Conservation (phyloP, 2,113 vertebrate species). For the Melanerpes formicivorus region DNA sequence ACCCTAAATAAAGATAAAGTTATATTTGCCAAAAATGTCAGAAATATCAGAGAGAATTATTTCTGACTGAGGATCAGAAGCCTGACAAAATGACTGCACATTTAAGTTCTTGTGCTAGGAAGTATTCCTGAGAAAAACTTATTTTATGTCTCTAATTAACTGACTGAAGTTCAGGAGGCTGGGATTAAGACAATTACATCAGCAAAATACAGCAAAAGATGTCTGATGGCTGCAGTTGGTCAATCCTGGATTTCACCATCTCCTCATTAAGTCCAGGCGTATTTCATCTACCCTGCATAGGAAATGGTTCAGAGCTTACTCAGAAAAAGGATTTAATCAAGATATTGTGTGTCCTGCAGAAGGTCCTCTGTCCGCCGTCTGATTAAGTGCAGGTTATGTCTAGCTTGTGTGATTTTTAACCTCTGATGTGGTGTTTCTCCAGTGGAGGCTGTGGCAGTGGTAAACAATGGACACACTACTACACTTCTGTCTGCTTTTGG, state of each 20-base stretch:
- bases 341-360: neutral
- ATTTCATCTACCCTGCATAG: neutral
- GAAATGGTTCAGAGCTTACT: slow-evolving; percentile 38
- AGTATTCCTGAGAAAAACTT: neutral
- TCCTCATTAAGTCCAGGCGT: neutral
- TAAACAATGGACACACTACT: neutral
- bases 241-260: neutral
- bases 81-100: neutral
- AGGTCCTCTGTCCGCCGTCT: neutral
- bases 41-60: neutral
- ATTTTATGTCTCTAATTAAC: neutral
- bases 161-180: neutral
- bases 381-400: neutral
- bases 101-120: neutral
- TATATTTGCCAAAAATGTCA: neutral
- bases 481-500: neutral
- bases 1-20: neutral
- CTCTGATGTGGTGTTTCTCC: neutral
- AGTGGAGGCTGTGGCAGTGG: neutral
- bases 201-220: neutral
- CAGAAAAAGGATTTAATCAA: slow-evolving; percentile 7
- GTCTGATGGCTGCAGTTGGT: neutral
- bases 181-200: neutral
- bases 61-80: neutral
- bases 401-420: neutral